A percentile compares a stretch with the other conserved stretches of the same genome.
These are phyloP conservation scores for Rhinichthys klamathensis DNA, from an alignment of 2,113 vertebrate species.

Conservation along the genomic window DNA sequence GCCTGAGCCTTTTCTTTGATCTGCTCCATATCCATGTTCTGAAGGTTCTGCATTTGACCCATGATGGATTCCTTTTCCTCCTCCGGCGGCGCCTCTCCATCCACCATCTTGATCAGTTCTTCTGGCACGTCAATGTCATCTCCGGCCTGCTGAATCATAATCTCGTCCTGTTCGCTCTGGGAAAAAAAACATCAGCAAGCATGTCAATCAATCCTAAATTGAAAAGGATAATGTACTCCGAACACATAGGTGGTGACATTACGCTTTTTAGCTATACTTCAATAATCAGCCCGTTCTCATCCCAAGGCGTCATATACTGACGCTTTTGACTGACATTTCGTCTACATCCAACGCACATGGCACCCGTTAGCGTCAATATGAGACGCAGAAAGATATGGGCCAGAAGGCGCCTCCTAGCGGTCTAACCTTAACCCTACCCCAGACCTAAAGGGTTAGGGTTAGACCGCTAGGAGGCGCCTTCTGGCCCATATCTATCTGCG, in stretches of 20 bases:
- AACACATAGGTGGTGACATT: neutral
- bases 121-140: constrained; percentile 83
- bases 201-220: neutral
- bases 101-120: constrained; percentile 85
- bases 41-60: constrained; percentile 82
- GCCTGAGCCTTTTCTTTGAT: constrained; percentile 86
- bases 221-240: too few relatives aligned
- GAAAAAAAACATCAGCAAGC: neutral
- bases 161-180: constrained; percentile 86
- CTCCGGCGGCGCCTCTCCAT: constrained; percentile 82
- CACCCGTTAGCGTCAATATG: too few relatives aligned
- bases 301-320: too few relatives aligned
- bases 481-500: too few relatives aligned
- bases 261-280: neutral
- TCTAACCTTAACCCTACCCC: too few relatives aligned
- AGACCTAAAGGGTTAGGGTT: too few relatives aligned
- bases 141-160: constrained; percentile 83
- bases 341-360: too few relatives aligned
- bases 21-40: constrained; percentile 84
- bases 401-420: too few relatives aligned
- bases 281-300: too few relatives aligned
- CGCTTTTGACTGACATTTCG: too few relatives aligned
- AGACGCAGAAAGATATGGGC: too few relatives aligned
- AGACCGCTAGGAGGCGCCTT: too few relatives aligned
- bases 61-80: constrained; percentile 84